These are phyloP conservation scores for Pterostichus madidus DNA, from an alignment of 2,888 invertebrate species.

Conservation along the genomic window DNA sequence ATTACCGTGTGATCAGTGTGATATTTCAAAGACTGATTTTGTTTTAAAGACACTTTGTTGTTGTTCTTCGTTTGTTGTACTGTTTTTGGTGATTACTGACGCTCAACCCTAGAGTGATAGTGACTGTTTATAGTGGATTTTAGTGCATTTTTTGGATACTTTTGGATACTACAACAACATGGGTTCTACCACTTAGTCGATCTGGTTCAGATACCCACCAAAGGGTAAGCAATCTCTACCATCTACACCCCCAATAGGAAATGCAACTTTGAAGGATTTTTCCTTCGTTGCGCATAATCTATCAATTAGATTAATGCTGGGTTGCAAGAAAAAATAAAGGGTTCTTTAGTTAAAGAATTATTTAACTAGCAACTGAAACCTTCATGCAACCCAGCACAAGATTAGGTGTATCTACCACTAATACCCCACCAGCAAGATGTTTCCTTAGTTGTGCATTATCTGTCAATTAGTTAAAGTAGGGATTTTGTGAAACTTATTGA, in stretches of 20 bases:
- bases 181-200: not conserved
- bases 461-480: too few relatives aligned
- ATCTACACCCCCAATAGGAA: not conserved
- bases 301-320: too few relatives aligned
- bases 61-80: constrained; percentile 28
- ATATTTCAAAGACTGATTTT: constrained; percentile 62
- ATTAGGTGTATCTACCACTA: too few relatives aligned
- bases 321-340: too few relatives aligned
- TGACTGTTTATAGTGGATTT: constrained; percentile 53
- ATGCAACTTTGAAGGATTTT: not conserved
- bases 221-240: constrained; percentile 33
- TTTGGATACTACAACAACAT: constrained; percentile 38
- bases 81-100: constrained; percentile 40
- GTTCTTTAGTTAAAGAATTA: too few relatives aligned
- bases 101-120: constrained; percentile 58
- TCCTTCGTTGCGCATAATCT: too few relatives aligned
- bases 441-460: too few relatives aligned
- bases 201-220: not conserved
- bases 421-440: too few relatives aligned
- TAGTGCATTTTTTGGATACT: constrained; percentile 58
- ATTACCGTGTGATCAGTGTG: constrained; percentile 35
- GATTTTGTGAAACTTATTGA: too few relatives aligned
- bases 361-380: too few relatives aligned
- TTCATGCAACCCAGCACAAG: too few relatives aligned
- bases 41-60: constrained; percentile 23